Evolutionary conservation across 2,888 invertebrate genomes (phyloP), one percentile per base, ranked within the genome.

Genomic region (Ormyrus labotus): DNA sequence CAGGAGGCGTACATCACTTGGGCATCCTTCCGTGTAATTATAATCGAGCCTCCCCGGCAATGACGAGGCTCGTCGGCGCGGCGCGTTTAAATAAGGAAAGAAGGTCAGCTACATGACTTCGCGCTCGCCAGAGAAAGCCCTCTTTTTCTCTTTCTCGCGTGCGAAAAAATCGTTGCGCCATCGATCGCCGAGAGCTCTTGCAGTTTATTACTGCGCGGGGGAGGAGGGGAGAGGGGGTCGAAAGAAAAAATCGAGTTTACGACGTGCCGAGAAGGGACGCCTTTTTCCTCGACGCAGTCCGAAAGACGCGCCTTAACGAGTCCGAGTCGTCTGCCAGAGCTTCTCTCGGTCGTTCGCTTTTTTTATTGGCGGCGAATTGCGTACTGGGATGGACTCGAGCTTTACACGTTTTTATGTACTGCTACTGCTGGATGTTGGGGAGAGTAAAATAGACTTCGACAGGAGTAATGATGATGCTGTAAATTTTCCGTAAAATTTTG

Each of bases 81-180:
- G 50, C 50, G 45, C 57, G 19, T 76, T 67, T 76, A 76, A 69
- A 76, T 69, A 69, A 76, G 76, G 69, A 76, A 76, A 76, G 76
- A 76, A 76, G 76, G 76, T 76, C 76, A 69, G 61, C 76, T 69
- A 13, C 74, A 48, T 7, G 51, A 55, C 34, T 34, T 34, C 34
- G 34, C 34, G 34, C 34, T 34, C 60, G 11, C 10, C 10, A 60
- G 45, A 55, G 34, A 2, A 34, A 34, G 6, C 45, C 13, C 51
- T 71, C 47, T 50, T 34, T 63, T 51, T 63, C 19, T 50, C 50
- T 5, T 45, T 65, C 73, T 75, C 45, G 67, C 75, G 60, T 68
- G 75, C 45, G 19, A 61, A 76, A 76, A 68, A 76, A 53, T 53
- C 67, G 10, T 67, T 67, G 34, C 34, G 4, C 50, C 45, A 51